Base-by-base conservation (phyloP, 2,113 vertebrate species). In the Podocnemis expansa region DNA sequence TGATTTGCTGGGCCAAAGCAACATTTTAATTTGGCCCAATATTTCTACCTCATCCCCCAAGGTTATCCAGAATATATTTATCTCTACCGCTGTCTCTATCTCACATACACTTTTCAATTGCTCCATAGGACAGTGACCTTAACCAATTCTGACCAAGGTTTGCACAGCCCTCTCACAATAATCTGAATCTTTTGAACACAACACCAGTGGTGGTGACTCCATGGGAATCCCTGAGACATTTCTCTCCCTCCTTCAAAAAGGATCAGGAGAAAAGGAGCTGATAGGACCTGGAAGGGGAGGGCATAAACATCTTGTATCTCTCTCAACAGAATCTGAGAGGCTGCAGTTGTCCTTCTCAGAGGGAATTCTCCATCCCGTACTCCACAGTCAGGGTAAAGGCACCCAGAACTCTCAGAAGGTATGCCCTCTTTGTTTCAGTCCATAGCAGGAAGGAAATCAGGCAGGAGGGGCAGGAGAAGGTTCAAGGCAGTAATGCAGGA, bases 111-210 rank as follows among this genome's bases (percentile, higher is more conserved):
- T 38, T 78, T 88, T 55, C 75, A 0, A 38, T 60, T 10, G 84
- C 87, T 80, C 76, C 8, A 0, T 3, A 19, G 2, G 10, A 43
- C 63, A 47, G 34, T 14, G 0, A 0, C 80, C 80, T 31, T 54
- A 63, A 31, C 11, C 54, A 63, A 31, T 9, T 56, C 24, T 51
- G 2, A 9, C 34, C 63, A 21, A 38, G 63, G 17, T 34, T 70
- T 4, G 9, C n/a, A 2, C 76, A 55, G 75, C 70, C 22, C 3
- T 82, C 51, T 55, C 54, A 19, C 25, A 5, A 27, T 60, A 41
- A 1, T 0, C 3, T 76, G 58, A n/a, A 38, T 24, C 51, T 55
- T 38, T 67, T 81, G 78, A 80, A 0, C 0, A 2, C 0, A 9
- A 25, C 34, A 70, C 25, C 38, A 75, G 73, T 27, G 24, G 70